Evolutionary conservation across 2,113 vertebrate genomes (phyloP), one percentile per base, ranked within the genome.

Genomic region (Triplophysa dalaica): DNA sequence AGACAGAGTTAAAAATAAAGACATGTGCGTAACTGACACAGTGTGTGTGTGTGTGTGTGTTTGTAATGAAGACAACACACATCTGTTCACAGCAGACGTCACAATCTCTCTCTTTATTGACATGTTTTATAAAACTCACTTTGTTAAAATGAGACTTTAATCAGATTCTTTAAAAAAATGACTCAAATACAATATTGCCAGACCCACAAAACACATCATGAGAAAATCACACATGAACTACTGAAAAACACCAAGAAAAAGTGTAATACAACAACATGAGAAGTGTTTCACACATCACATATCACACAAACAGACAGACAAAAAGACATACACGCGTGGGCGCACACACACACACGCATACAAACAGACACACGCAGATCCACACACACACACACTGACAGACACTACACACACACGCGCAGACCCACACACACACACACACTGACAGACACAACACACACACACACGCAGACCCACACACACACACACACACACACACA

Each of bases 61-160:
- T 1, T 70, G 24, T 1, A 10, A 26, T 70, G 45, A 29, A 29
- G 5, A 67, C 43, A 8, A 66, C 19, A 41, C 5, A 3, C 17
- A 4, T n/a, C 7, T 41, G 3, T 33, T 33, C 75, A 41, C 6
- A 50, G 6, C 16, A 50, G 50, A 68, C 22, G 58, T 43, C 12
- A 24, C 33, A 38, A 5, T 5, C 43, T 45, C 3, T 26, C 21
- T 50, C 61, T 78, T 82, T 82, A 82, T 82, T 82, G 22, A 38
- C 48, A 48, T 41, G 29, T 63, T 58, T 69, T 81, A 70, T 63
- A 68, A 80, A 75, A 75, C 38, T 62, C 41, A 66, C 70, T 29
- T 5, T 52, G 64, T 58, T 48, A 61, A 73, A 66, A 77, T 38
- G 9, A 26, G 68, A 43, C 48, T 70, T 29, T 24, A 68, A 22